phyloP scores from a whole-genome alignment of 2,113 vertebrate species.

The Ranitomeya imitator region DNA sequence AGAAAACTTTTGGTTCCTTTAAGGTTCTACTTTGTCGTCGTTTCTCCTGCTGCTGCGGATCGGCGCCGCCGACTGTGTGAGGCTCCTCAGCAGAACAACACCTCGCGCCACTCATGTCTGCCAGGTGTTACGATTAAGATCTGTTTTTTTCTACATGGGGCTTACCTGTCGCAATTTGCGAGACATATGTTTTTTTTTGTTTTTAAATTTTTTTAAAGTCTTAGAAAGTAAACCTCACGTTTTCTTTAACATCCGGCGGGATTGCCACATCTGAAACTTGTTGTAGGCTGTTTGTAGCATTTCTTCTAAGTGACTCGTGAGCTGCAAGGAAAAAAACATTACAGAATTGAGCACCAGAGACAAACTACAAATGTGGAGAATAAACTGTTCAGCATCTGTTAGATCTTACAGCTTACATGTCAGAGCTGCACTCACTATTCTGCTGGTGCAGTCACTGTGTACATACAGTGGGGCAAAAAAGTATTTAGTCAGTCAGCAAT shows the following conservation, averaged over 20 bases:
- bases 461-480: too few species aligned
- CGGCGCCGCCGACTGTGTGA: slow-evolving; percentile 65
- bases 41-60: background rate
- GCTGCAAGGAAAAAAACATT: slow-evolving; percentile 68
- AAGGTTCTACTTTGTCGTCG: slow-evolving; percentile 37
- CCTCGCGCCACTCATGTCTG: slow-evolving; percentile 65
- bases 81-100: slow-evolving; percentile 64
- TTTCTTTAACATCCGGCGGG: slow-evolving; percentile 92
- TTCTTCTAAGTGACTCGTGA: slow-evolving; percentile 93
- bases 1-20: slow-evolving; percentile 76
- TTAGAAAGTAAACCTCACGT: slow-evolving; percentile 77
- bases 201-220: background rate
- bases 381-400: background rate
- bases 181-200: slow-evolving; percentile 58
- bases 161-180: slow-evolving; percentile 65
- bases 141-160: slow-evolving; percentile 5
- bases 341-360: too few species aligned
- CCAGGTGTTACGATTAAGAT: slow-evolving; percentile 62
- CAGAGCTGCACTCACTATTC: slow-evolving; percentile 4
- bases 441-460: background rate
- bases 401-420: background rate
- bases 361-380: background rate
- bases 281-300: slow-evolving; percentile 95
- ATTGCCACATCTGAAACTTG: slow-evolving; percentile 96
- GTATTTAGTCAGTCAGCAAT: too few species aligned